A percentile compares a stretch with the other conserved stretches of the same genome.
These are phyloP conservation scores for Polypedilum pembai DNA, from an alignment of 1,140 invertebrate genomes.

Conservation along the genomic window DNA sequence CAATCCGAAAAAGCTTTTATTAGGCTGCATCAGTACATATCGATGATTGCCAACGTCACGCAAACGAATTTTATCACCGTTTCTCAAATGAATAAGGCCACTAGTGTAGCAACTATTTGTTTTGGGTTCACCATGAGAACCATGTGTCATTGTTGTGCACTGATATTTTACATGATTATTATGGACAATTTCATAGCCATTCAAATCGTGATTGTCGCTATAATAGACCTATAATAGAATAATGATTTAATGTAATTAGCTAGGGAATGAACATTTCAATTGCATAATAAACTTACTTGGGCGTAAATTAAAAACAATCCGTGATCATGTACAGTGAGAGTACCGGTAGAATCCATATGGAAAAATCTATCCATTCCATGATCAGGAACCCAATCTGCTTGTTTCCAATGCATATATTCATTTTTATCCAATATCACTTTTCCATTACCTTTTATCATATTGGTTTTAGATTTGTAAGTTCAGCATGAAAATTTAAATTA, in stretches of 20 bases:
- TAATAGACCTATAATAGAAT: neutral
- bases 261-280: neutral
- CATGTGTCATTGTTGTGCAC: constrained; percentile 51
- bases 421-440: constrained; percentile 12
- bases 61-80: constrained; percentile 56
- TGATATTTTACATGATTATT: constrained; percentile 43
- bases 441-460: neutral
- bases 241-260: neutral
- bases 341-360: neutral
- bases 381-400: neutral
- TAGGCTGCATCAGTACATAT: constrained; percentile 60
- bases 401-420: constrained; percentile 16
- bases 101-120: constrained; percentile 66
- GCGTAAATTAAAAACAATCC: neutral
- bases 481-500: neutral
- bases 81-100: constrained; percentile 53
- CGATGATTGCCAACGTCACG: constrained; percentile 59
- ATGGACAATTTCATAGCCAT: constrained; percentile 8
- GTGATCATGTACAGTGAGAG: neutral
- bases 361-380: constrained; percentile 17
- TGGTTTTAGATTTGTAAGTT: too few species aligned
- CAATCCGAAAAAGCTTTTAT: constrained; percentile 72
- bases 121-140: constrained; percentile 41
- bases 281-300: neutral
- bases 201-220: neutral